Evolutionary conservation across 2,797 vertebrate genomes (phyloP).

Genomic region (Manis crassicaudata): DNA sequence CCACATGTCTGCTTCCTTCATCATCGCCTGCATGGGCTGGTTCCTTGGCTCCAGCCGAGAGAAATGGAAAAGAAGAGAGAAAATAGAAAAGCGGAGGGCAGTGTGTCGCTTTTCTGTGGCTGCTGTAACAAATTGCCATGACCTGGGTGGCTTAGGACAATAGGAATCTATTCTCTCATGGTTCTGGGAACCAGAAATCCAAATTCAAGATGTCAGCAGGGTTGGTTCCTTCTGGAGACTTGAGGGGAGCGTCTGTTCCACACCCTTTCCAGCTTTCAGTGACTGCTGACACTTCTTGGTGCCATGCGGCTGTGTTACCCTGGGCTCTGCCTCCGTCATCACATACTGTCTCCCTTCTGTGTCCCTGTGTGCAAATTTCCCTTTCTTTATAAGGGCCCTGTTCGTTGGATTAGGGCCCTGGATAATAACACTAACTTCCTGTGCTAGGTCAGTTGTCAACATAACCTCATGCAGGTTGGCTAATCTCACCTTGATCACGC

Average conservation of each 20-base stretch:
- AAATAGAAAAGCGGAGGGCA: background rate
- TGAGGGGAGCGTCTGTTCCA: fast-evolving
- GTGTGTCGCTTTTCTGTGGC: background rate
- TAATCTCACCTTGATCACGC: background rate
- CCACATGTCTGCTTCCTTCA: background rate
- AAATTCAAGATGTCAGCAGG: fast-evolving
- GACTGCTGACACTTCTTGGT: fast-evolving
- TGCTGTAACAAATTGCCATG: background rate
- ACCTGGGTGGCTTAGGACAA: background rate
- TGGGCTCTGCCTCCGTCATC: background rate
- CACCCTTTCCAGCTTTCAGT: fast-evolving
- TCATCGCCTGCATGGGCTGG: background rate
- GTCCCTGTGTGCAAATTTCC: background rate
- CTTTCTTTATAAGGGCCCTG: background rate
- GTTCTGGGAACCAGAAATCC: background rate
- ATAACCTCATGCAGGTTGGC: constrained; percentile 54
- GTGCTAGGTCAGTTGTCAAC: constrained; percentile 53
- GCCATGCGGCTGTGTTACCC: background rate
- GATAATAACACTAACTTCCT: constrained; percentile 41
- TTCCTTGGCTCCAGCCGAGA: background rate
- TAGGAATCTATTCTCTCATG: background rate
- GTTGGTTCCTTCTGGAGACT: background rate
- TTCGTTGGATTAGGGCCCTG: background rate
- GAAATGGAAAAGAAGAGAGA: background rate
- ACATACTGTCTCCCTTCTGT: background rate